Base-by-base conservation (phyloP, 2,797 vertebrate genomes). In the Paguma larvata region DNA sequence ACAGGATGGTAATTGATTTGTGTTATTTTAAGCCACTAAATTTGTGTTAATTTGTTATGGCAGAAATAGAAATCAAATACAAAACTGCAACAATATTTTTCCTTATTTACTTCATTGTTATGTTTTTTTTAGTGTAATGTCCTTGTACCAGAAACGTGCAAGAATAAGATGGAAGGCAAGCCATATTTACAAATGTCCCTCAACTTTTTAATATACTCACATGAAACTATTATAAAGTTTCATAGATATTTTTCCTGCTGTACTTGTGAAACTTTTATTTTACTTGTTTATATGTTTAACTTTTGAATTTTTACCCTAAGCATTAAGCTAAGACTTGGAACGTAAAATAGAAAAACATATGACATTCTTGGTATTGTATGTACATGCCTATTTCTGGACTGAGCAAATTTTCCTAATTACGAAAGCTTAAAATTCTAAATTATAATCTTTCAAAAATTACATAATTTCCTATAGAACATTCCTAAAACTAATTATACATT, bases 261-360 rank as follows among this genome's bases (percentile, higher is more conserved):
- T 88, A 83, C 8, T 88, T 16, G 23, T 65, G 53, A 70, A 89
- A 83, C 5, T 4, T 25, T 12, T 48, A 25, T 92, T 51, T 41
- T 27, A 13, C 19, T 92, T 92, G 18, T 92, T 89, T 79, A 51
- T 25, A 38, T 77, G 38, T 78, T 94, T 92, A 78, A 78, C 19
- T n/a, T 78, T 89, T 88, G 34, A 88, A 65, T 84, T 88, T 94
- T 23, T 23, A 44, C 18, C 44, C 18, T 48, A 68, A 83, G 2
- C 14, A 91, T 46, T 44, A 41, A 77, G 23, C 30, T 70, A 63
- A 70, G 63, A 70, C 21, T 72, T 84, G 0, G 8, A 59, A 18
- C 38, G 19, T 44, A 12, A 94, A 88, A 78, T 65, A 65, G 51
- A 48, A 51, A 91, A 90, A 59, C 15, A 21, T 46, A 85, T 78